Conservation (phyloP, 2,888 invertebrate species). For the Drosophila bunnanda region DNA sequence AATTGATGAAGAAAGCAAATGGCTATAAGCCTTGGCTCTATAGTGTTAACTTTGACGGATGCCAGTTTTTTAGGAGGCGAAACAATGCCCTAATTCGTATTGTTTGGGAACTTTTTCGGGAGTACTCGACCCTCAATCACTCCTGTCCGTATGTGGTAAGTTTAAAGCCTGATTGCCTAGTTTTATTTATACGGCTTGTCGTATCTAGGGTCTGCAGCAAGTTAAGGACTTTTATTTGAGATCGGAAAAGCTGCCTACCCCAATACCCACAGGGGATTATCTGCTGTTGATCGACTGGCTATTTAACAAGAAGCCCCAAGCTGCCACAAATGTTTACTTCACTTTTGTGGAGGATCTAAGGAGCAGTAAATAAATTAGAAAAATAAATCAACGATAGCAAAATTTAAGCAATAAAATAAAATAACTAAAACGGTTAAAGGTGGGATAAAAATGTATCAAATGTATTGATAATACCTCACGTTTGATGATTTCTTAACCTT, state of each 20-base stretch:
- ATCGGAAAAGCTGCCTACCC: slow-evolving; percentile 40
- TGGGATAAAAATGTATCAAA: too few species aligned
- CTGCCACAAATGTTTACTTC: slow-evolving; percentile 52
- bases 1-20: slow-evolving; percentile 51
- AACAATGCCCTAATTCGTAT: slow-evolving; percentile 50
- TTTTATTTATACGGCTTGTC: background rate
- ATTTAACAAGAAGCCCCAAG: slow-evolving; percentile 33
- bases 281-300: slow-evolving; percentile 41
- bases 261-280: slow-evolving; percentile 58
- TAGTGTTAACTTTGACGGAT: slow-evolving; percentile 45
- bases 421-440: background rate
- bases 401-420: background rate
- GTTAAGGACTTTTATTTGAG: slow-evolving; percentile 50
- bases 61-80: slow-evolving; percentile 37
- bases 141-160: slow-evolving; percentile 54
- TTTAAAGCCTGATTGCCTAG: too few species aligned
- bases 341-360: slow-evolving; percentile 47
- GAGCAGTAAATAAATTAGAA: background rate
- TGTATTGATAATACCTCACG: background rate
- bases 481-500: background rate
- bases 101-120: slow-evolving; percentile 46
- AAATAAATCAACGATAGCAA: background rate
- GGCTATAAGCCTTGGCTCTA: slow-evolving; percentile 62
- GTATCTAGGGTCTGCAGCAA: slow-evolving; percentile 39
- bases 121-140: slow-evolving; percentile 54